Evolutionary conservation across 2,888 invertebrate genomes (phyloP), one percentile per base, ranked within the genome.

Genomic region (Heteropelma amictum): DNA sequence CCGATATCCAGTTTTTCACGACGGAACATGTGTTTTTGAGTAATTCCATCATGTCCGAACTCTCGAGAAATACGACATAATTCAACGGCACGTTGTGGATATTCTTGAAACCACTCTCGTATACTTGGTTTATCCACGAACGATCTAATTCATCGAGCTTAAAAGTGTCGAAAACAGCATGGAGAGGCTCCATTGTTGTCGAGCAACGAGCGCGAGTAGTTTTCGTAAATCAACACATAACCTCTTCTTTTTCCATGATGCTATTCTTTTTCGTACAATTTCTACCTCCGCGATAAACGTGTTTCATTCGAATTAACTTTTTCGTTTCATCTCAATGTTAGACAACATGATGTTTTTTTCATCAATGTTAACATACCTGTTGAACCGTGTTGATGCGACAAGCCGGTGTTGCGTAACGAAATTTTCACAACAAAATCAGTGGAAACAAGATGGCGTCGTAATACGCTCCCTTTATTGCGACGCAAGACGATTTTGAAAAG

Each of bases 111-210:
- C 93, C 92, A 10, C 90, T 89, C 67, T 91, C 88, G 90, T 92
- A 92, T 3, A 92, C 89, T 21, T 89, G 89, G 79, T 91, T 89
- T 1, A 92, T 91, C 93, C 93, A 93, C 10, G 90, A 90, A 74
- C 89, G 84, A 69, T 89, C 89, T 0, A 93, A 83, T 33, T 78
- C 72, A 12, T 91, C 88, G 69, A 92, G 84, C 38, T 88, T 85
- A 40, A 86, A 85, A 26, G 79, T 79, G n/a, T 85, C 82, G 54
- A 88, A 86, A 58, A 86, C 78, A 7, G 61, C 67, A 54, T 81
- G 80, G 10, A 87, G 58, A 6, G 82, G 81, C 47, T 88, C 87
- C 88, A 88, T 88, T 42, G 19, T 72, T 14, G 3, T 33, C 26
- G 28, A 51, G 5, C 17, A 3, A 3, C 2, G 0, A 21, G n/a